Conservation (phyloP, 2,888 invertebrate species). For the Acronicta aceris region DNA sequence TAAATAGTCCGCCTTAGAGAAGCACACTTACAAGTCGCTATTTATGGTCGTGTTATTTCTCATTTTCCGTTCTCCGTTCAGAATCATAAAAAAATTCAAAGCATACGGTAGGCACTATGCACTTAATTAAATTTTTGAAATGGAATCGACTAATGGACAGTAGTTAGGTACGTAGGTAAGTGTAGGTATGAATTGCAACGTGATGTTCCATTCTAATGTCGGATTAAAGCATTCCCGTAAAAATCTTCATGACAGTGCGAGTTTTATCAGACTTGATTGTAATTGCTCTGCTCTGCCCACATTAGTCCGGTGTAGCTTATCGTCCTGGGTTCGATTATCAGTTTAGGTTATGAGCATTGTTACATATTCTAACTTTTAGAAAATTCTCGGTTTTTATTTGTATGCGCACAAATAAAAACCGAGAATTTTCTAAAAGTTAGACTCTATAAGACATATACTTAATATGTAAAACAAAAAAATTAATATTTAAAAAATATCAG, state of each 20-base stretch:
- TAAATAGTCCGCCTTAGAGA: conserved; percentile 25
- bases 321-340: conserved; percentile 1
- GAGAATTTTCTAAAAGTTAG: too few species aligned
- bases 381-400: too few species aligned
- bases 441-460: too few species aligned
- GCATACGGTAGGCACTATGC: conserved; percentile 1
- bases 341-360: not conserved
- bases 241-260: conserved; percentile 4
- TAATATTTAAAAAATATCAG: not conserved
- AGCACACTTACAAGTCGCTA: conserved; percentile 1
- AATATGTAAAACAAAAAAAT: too few species aligned
- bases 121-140: conserved; percentile 4
- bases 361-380: too few species aligned
- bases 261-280: not conserved
- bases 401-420: too few species aligned
- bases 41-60: conserved; percentile 4
- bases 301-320: too few species aligned
- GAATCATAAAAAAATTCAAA: not conserved
- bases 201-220: conserved; percentile 32
- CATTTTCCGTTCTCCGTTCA: not conserved
- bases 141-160: conserved; percentile 20
- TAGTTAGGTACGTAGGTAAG: not conserved
- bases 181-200: conserved; percentile 23
- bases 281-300: not conserved
- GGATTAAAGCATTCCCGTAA: conserved; percentile 32